phyloP scores from a whole-genome alignment of 2,888 invertebrate species.

The Pseudococcus longispinus region DNA sequence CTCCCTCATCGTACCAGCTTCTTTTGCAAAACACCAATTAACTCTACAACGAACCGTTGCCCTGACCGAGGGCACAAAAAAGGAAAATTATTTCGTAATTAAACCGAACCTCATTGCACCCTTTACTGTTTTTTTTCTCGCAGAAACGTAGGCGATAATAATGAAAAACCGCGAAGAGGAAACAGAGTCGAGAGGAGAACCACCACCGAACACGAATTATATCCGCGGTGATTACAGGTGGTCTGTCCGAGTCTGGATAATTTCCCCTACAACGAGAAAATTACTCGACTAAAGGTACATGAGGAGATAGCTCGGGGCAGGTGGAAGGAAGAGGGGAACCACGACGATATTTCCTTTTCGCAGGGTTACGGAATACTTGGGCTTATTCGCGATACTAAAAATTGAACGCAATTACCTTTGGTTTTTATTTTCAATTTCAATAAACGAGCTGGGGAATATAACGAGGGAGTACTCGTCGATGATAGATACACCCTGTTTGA shows the following conservation, averaged over 20 bases:
- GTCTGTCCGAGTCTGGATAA: neutral
- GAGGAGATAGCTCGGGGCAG: neutral
- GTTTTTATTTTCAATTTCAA: constrained; percentile 24
- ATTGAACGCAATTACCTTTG: constrained; percentile 9
- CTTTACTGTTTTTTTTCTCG: neutral
- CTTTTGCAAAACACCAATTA: no score
- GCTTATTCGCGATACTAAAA: neutral
- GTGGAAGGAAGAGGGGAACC: neutral
- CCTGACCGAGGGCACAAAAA: neutral
- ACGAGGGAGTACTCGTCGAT: neutral
- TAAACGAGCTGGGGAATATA: neutral
- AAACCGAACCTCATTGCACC: neutral
- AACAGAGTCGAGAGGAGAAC: neutral
- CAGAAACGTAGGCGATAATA: neutral
- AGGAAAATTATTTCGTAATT: neutral
- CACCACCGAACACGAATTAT: neutral
- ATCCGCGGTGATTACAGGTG: neutral
- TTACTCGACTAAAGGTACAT: neutral
- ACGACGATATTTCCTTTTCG: neutral
- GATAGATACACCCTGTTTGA: constrained; percentile 10
- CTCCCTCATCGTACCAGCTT: no score
- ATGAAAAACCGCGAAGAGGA: neutral
- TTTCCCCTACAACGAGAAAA: neutral
- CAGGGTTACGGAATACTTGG: neutral
- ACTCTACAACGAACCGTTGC: no score